These are phyloP conservation scores for Bovichtus variegatus DNA, from an alignment of 2,797 vertebrate species.

Conservation along the genomic window DNA sequence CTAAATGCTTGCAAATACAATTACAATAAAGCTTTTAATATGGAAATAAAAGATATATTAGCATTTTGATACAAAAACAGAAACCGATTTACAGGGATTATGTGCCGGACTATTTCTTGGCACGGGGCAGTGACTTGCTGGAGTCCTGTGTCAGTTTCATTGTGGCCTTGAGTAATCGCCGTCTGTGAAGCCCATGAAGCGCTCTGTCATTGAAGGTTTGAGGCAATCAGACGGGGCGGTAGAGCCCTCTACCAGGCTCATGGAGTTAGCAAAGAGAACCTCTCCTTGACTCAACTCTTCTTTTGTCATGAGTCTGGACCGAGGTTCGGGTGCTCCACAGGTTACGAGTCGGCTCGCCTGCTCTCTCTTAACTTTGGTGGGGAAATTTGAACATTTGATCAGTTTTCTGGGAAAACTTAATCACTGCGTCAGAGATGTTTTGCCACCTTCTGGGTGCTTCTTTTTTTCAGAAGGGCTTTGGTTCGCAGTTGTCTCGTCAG, in stretches of 20 bases:
- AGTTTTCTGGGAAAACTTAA: slow-evolving; percentile 51
- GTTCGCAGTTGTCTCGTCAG: slow-evolving; percentile 66
- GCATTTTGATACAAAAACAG: background rate
- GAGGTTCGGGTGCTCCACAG: slow-evolving; percentile 30
- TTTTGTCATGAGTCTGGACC: slow-evolving; percentile 26
- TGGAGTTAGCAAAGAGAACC: slow-evolving; percentile 22
- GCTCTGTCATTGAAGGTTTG: slow-evolving; percentile 45
- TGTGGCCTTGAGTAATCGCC: slow-evolving; percentile 42
- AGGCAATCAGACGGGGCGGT: background rate
- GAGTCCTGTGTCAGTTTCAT: slow-evolving; percentile 35
- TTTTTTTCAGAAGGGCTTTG: slow-evolving; percentile 69
- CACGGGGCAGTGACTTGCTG: background rate
- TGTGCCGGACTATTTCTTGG: background rate
- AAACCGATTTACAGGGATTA: background rate
- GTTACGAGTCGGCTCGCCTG: slow-evolving; percentile 19
- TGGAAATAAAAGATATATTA: no score
- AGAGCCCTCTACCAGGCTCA: slow-evolving; percentile 3
- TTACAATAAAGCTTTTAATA: no score
- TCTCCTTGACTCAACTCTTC: slow-evolving; percentile 29
- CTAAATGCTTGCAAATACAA: background rate
- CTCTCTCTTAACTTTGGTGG: slow-evolving; percentile 35
- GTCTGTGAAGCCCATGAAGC: slow-evolving; percentile 42
- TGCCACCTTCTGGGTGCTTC: slow-evolving; percentile 46
- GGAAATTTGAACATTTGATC: slow-evolving; percentile 23
- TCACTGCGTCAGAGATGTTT: slow-evolving; percentile 59